These are phyloP conservation scores for Quadriops clusia DNA, from an alignment of 2,888 invertebrate species.

Conservation along the genomic window DNA sequence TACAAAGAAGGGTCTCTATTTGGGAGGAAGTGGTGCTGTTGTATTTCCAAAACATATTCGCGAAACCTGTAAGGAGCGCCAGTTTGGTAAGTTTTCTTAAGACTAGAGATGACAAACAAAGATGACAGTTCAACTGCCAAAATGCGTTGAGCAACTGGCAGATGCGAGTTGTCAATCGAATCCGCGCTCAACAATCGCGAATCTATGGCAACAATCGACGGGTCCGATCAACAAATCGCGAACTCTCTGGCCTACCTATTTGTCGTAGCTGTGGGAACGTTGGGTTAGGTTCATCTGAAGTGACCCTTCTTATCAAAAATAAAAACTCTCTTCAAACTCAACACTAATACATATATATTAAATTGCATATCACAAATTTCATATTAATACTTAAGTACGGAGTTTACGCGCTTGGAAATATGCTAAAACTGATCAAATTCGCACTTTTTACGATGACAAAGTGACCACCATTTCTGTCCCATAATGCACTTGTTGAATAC, in stretches of 20 bases:
- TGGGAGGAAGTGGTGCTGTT: slow-evolving; percentile 61
- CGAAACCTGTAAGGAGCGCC: slow-evolving; percentile 24
- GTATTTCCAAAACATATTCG: slow-evolving; percentile 73
- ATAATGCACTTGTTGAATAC: slow-evolving; percentile 36
- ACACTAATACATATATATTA: slow-evolving; percentile 22
- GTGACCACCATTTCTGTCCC: slow-evolving; percentile 33
- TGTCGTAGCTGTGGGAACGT: no score
- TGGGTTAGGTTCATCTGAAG: slow-evolving; percentile 37
- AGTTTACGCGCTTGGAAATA: slow-evolving; percentile 17
- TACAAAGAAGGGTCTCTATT: slow-evolving; percentile 64
- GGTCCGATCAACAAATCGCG: no score
- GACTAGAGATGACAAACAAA: slow-evolving; percentile 13
- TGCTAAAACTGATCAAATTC: slow-evolving; percentile 21
- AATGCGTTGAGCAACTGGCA: no score
- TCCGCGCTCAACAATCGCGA: no score
- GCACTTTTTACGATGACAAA: slow-evolving; percentile 25
- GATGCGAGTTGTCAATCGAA: no score
- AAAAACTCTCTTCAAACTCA: slow-evolving; percentile 19
- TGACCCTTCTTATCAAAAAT: slow-evolving; percentile 31
- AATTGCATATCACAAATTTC: slow-evolving; percentile 32
- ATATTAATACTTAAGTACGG: slow-evolving; percentile 24
- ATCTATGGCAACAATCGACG: no score
- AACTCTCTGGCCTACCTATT: no score
- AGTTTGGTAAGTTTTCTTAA: slow-evolving; percentile 15
- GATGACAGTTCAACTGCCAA: slow-evolving; percentile 12